Conservation (phyloP, 2,113 vertebrate genomes). For the Cololabis saira region DNA sequence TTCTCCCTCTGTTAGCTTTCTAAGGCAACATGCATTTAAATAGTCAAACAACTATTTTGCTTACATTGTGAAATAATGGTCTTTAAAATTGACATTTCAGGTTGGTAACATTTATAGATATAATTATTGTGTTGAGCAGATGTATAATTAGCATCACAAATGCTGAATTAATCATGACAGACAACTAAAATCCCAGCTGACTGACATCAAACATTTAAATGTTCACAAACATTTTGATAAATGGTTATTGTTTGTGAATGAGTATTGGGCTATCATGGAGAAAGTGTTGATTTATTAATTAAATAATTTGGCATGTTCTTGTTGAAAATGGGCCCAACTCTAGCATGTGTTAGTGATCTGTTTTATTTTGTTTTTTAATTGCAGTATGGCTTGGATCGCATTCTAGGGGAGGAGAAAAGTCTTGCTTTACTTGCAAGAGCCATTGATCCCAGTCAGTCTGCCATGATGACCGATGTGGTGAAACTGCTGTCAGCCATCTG, state of each 20-base stretch:
- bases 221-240: conserved; percentile 3
- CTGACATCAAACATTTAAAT: background rate
- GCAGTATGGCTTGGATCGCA: conserved; percentile 96
- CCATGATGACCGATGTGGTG: conserved; percentile 95
- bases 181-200: background rate
- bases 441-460: conserved; percentile 89
- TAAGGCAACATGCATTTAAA: background rate
- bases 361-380: conserved; percentile 38
- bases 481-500: conserved; percentile 97
- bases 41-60: background rate
- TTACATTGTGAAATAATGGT: background rate
- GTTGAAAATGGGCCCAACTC: conserved; percentile 6
- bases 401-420: conserved; percentile 93
- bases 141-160: background rate
- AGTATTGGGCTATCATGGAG: too few species aligned
- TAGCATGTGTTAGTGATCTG: conserved; percentile 3
- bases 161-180: background rate
- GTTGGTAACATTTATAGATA: background rate
- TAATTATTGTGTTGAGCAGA: background rate
- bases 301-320: background rate
- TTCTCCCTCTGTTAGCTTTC: too few species aligned
- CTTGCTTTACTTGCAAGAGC: conserved; percentile 89
- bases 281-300: background rate
- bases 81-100: background rate
- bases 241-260: too few species aligned